Base-by-base conservation (phyloP, 2,888 invertebrate genomes). In the Diplolepis rosae region DNA sequence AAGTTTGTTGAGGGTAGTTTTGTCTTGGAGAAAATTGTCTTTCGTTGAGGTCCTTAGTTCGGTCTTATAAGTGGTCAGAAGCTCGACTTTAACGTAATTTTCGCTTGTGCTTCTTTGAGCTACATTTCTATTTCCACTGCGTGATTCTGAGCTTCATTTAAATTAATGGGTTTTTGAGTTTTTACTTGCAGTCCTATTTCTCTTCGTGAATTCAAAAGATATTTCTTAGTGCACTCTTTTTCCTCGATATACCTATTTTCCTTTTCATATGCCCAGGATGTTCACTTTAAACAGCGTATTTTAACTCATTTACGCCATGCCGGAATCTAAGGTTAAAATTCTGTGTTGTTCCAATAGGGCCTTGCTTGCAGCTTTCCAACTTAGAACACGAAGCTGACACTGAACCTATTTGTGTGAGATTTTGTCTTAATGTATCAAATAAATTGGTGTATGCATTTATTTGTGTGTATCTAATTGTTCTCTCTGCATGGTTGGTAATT, bases 361-460 rank as follows among this genome's bases (percentile, higher is more conserved):
- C 35, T 13, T 35, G 35, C 3, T 35, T 35, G n/a, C 35, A 35
- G 13, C 1, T 35, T 13, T 35, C 13, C 4, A 13, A 13, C 6
- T 2, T 35, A 5, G 13, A 13, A 5, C 35, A 13, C 0, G n/a
- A 5, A 2, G 35, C 13, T 0, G 13, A 13, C 4, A 35, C 13
- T 13, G 35, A 35, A 0, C 13, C 35, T 13, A 13, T 35, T 5
- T 13, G 35, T 35, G 11, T 35, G 0, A 13, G 1, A 1, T 13
- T 35, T 1, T 11, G 0, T 3, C 35, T 11, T 35, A 35, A 5
- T 0, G 61, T n/a, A 79, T 78, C 79, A 79, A 74, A 79, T 83
- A 80, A 81, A 78, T 80, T 83, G 80, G 9, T 9, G 30, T 56
- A 56, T 13, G 28, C 32, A 15, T 27, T 22, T 48, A 68, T 11